These are phyloP conservation scores for Oncorhynchus clarkii DNA, from an alignment of 2,113 vertebrate genomes.

Conservation along the genomic window DNA sequence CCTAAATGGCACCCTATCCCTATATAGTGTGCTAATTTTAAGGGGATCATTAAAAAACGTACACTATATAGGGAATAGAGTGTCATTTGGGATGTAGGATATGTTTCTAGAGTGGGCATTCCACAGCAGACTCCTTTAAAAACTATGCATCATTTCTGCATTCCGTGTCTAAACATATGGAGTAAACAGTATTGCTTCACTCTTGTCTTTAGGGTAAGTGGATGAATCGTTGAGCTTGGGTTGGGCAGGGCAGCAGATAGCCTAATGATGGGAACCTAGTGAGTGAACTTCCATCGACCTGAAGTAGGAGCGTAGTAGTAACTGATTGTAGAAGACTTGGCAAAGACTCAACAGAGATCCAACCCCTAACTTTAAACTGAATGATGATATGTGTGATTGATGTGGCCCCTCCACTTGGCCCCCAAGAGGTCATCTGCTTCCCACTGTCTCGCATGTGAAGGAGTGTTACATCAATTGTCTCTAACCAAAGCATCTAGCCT, in stretches of 20 bases:
- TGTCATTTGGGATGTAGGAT: too few relatives aligned
- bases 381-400: too few relatives aligned
- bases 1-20: too few relatives aligned
- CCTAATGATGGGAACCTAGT: not conserved
- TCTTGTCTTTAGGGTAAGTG: not conserved
- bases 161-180: not conserved
- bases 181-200: not conserved
- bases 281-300: conserved; percentile 1
- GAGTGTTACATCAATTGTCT: too few relatives aligned
- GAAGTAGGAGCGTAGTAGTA: not conserved
- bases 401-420: too few relatives aligned
- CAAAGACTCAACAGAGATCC: not conserved
- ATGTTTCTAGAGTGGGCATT: not conserved
- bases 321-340: not conserved
- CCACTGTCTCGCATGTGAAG: too few relatives aligned
- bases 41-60: too few relatives aligned
- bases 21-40: too few relatives aligned
- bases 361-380: too few relatives aligned
- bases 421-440: too few relatives aligned
- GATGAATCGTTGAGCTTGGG: not conserved
- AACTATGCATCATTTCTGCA: not conserved
- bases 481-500: too few relatives aligned
- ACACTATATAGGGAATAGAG: not conserved
- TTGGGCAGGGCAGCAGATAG: not conserved
- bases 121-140: not conserved